Base-by-base conservation (phyloP, 2,888 invertebrate genomes). In the Parapristionchus giblindavisi region DNA sequence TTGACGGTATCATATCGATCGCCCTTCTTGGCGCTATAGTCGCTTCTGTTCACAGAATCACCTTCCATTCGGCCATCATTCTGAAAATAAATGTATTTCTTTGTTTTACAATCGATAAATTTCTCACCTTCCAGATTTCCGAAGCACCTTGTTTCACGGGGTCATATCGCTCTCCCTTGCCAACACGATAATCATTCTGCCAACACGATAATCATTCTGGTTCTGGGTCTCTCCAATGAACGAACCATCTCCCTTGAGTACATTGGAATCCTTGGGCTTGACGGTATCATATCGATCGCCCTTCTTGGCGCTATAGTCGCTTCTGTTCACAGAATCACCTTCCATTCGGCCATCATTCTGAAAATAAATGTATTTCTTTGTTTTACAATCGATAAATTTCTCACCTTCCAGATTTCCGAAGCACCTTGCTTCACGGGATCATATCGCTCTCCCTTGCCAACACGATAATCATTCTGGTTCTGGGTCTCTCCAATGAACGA, bases 221-320 rank as follows among this genome's bases (percentile, higher is more conserved):
- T 76, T 79, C 52, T 71, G 75, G 2, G 79, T 82, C 63, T 77
- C 77, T 4, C 68, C 61, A 5, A 56, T 76, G 60, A 83, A 83
- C 32, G 63, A 27, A 11, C 79, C 83, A 38, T 82, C 77, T 5
- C 77, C 75, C 58, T 75, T 66, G n/a, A 83, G 58, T 29, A 84
- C 61, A 48, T 83, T 73, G 24, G 83, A 79, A 54, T 83, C 84
- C 11, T 60, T 38, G 14, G 84, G 82, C n/a, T 65, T 61, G 54
- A 60, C 75, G 34, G 65, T 51, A 8, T 77, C 82, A 65, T 79
- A 78, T 21, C 82, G 76, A 51, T 82, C 80, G 14, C 80, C 82
- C 24, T 70, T 38, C 29, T 77, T 73, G 61, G 66, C 52, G n/a
- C 70, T 71, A 63, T 78, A 83, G 34, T 80, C 79, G 21, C 71